A percentile compares a stretch with the other conserved stretches of the same genome.
phyloP scores from a whole-genome alignment of 2,888 invertebrate genomes.

The Anagyrus pseudococci region DNA sequence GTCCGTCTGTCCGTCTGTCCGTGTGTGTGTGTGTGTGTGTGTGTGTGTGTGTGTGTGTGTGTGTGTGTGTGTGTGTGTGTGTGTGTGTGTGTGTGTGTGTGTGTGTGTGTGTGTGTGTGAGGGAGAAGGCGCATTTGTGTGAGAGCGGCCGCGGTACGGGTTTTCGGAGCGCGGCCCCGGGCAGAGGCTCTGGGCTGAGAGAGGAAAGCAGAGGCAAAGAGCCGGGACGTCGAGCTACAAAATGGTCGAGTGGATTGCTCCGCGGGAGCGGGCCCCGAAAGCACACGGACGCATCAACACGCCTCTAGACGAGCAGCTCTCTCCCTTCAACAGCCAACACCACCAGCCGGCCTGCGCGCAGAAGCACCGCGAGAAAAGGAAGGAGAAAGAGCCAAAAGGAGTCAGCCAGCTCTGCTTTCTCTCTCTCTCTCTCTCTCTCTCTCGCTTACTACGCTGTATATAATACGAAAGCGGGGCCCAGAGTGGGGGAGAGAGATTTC shows the following conservation, averaged over 20 bases:
- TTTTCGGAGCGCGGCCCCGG: neutral
- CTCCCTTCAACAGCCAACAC: slow-evolving; percentile 8
- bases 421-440: no score
- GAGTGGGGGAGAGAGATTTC: neutral
- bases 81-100: neutral
- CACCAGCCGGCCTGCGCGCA: no score
- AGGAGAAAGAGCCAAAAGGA: slow-evolving; percentile 5
- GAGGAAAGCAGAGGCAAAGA: neutral
- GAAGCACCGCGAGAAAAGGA: no score
- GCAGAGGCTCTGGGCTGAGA: neutral
- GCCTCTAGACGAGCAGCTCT: no score
- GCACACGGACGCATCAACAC: neutral
- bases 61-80: neutral
- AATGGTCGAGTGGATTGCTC: neutral
- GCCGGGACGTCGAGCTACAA: neutral
- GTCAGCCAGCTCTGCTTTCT: slow-evolving; percentile 1
- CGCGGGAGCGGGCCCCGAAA: neutral
- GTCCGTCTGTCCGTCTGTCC: neutral
- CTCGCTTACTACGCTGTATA: no score
- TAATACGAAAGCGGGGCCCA: neutral
- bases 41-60: neutral
- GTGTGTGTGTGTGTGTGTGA: neutral
- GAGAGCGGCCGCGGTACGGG: neutral
- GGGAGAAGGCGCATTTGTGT: neutral
- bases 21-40: neutral